These are phyloP conservation scores for Liopterus haemorrhoidalis DNA, from an alignment of 2,888 invertebrate species.

Conservation along the genomic window DNA sequence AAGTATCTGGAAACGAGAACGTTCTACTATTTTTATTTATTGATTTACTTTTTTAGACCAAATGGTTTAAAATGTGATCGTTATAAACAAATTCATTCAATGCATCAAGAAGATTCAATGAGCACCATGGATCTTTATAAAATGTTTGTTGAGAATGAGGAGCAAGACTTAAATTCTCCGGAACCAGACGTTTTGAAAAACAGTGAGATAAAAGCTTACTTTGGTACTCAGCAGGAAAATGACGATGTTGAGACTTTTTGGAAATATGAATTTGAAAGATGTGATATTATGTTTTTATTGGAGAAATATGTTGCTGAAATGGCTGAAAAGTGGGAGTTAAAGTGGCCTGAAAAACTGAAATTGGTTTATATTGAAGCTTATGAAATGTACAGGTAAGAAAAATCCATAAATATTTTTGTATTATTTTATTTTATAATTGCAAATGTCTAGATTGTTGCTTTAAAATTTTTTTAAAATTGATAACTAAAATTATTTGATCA, in stretches of 20 bases:
- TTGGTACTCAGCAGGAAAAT: constrained; percentile 59
- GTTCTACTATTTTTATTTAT: constrained; percentile 7
- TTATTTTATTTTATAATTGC: constrained; percentile 7
- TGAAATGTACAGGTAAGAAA: constrained; percentile 42
- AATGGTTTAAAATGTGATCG: constrained; percentile 31
- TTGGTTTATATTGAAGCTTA: constrained; percentile 57
- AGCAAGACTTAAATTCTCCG: constrained; percentile 30
- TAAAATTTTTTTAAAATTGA: too few relatives aligned
- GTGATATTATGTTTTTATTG: constrained; percentile 56
- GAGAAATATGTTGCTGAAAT: constrained; percentile 55
- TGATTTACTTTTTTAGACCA: constrained; percentile 17
- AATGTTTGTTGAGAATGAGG: constrained; percentile 52
- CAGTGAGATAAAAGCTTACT: constrained; percentile 54
- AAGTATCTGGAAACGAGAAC: constrained; percentile 20
- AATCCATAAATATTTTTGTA: constrained; percentile 2
- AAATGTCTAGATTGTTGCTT: too few relatives aligned
- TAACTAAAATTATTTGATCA: too few relatives aligned
- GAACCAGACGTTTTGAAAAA: constrained; percentile 15
- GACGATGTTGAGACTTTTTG: constrained; percentile 61
- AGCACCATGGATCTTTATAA: constrained; percentile 59
- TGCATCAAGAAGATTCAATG: constrained; percentile 52
- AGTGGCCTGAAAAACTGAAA: constrained; percentile 59
- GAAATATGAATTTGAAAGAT: constrained; percentile 52
- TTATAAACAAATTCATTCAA: constrained; percentile 24
- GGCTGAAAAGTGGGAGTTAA: constrained; percentile 55